Evolutionary conservation across 1,140 invertebrate species (phyloP).

Genomic region (Parasteatoda tepidariorum): DNA sequence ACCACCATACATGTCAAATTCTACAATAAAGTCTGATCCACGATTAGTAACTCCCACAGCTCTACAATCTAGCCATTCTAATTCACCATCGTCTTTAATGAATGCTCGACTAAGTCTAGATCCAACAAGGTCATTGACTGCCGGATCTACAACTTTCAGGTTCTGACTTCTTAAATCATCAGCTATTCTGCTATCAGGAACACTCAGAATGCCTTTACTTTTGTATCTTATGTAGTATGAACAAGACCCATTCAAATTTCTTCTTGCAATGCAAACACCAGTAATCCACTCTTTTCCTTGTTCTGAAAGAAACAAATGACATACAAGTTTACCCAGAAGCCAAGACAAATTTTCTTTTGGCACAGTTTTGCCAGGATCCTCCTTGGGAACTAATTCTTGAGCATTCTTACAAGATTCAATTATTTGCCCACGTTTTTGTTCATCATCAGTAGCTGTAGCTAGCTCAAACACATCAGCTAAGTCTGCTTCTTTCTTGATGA

Average conservation of each 20-base stretch:
- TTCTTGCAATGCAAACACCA: constrained; percentile 47
- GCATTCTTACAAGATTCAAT: constrained; percentile 33
- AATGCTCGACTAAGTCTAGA: constrained; percentile 45
- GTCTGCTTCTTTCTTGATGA: constrained; percentile 39
- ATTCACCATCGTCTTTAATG: constrained; percentile 56
- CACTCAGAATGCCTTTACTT: constrained; percentile 24
- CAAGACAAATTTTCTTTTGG: constrained; percentile 56
- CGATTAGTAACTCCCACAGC: constrained; percentile 25
- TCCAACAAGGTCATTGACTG: constrained; percentile 42
- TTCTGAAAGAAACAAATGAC: background rate
- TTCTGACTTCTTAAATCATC: constrained; percentile 34
- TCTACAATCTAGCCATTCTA: constrained; percentile 52
- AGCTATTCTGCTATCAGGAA: constrained; percentile 41
- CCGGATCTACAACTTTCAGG: constrained; percentile 43
- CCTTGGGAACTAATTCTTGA: constrained; percentile 15
- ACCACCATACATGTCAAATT: constrained; percentile 54
- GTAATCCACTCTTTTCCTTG: constrained; percentile 8
- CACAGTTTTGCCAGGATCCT: constrained; percentile 12
- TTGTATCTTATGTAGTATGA: constrained; percentile 45
- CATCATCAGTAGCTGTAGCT: constrained; percentile 43
- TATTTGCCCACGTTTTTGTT: constrained; percentile 12
- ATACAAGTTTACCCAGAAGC: constrained; percentile 53
- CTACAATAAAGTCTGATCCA: constrained; percentile 31
- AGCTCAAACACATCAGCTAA: constrained; percentile 36
- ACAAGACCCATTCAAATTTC: constrained; percentile 6